Conservation (phyloP, 2,888 invertebrate genomes). For the Physocephala rufipes region DNA sequence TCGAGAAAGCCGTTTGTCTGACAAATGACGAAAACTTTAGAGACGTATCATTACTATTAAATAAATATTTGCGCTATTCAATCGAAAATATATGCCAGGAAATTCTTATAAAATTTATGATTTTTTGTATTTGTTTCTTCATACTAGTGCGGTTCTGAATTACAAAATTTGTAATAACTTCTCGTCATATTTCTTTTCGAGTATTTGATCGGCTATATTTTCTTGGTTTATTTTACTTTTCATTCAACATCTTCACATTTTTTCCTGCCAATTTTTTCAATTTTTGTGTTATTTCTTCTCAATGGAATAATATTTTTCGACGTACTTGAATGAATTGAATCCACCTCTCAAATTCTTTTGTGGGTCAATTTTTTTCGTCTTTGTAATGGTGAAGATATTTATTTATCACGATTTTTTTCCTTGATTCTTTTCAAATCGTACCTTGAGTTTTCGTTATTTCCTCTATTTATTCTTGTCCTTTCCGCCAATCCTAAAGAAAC, state of each 20-base stretch:
- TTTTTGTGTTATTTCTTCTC: background rate
- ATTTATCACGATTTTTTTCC: background rate
- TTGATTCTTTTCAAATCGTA: background rate
- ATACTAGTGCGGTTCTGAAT: background rate
- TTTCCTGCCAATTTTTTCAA: background rate
- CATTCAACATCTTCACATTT: background rate
- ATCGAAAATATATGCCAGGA: too few relatives aligned
- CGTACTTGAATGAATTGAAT: background rate
- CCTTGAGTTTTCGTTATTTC: too few relatives aligned
- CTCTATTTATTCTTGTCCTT: too few relatives aligned
- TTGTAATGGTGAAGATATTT: too few relatives aligned
- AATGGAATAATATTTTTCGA: background rate
- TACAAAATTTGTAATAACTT: background rate
- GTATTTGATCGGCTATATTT: background rate
- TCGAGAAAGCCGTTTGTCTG: too few relatives aligned
- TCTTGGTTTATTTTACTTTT: background rate
- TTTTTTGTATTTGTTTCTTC: background rate
- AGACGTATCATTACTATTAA: too few relatives aligned
- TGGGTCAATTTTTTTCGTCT: background rate
- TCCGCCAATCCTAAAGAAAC: too few relatives aligned
- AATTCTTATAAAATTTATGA: background rate
- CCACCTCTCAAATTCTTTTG: background rate
- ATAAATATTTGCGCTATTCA: too few relatives aligned
- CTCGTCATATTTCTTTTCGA: background rate
- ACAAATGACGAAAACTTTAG: too few relatives aligned